Conservation (phyloP, 2,888 invertebrate species). For the Adineta ricciae region DNA sequence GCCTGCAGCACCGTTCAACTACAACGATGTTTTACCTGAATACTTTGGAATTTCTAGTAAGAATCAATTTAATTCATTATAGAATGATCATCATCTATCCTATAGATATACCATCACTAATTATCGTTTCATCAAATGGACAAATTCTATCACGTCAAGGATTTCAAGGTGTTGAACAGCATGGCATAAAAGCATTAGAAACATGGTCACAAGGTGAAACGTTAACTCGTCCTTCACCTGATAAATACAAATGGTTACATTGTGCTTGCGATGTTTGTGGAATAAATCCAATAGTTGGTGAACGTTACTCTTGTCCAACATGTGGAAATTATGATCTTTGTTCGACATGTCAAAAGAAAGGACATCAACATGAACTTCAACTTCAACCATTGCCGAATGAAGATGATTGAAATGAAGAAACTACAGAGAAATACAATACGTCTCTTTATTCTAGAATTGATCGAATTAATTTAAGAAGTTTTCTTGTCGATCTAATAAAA, state of each 20-base stretch:
- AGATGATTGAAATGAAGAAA: background rate
- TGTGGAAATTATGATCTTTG: background rate
- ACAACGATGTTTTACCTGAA: background rate
- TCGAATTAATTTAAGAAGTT: too few relatives aligned
- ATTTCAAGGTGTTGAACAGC: background rate
- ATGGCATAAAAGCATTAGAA: background rate
- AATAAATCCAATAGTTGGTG: constrained; percentile 59
- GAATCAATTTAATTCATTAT: background rate
- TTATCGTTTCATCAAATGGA: background rate
- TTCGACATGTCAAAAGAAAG: background rate
- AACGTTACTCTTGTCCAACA: constrained; percentile 60
- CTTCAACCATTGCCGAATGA: background rate
- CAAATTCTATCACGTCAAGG: background rate
- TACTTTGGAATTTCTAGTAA: background rate
- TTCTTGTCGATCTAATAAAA: too few relatives aligned
- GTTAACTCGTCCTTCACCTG: background rate
- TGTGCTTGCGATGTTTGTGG: constrained; percentile 58
- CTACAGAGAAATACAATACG: too few relatives aligned
- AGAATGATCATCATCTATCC: background rate
- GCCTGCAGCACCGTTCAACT: background rate
- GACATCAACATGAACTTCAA: background rate
- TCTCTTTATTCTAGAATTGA: too few relatives aligned
- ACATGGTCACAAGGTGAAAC: background rate
- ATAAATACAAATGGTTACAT: background rate
- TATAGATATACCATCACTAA: background rate